Conservation (phyloP, 2,888 invertebrate genomes). For the Lepidonotus clava region DNA sequence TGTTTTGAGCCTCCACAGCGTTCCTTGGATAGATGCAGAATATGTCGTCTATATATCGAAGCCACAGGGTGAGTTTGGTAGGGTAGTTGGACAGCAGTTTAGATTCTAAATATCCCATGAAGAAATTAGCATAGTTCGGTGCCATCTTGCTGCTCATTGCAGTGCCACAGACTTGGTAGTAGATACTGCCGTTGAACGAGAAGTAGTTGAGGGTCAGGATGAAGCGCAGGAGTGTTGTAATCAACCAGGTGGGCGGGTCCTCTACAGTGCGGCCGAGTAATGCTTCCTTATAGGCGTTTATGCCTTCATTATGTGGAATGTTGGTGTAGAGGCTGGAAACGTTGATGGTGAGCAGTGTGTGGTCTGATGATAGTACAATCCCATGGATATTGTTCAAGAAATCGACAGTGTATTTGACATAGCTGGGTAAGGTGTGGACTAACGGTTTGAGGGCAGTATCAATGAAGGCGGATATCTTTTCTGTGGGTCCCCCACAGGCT, state of each 20-base stretch:
- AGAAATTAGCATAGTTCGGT: conserved; percentile 60
- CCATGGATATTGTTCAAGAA: neutral
- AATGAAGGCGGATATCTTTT: neutral
- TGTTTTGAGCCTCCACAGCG: neutral
- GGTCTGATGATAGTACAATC: neutral
- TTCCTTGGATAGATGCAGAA: conserved; percentile 60
- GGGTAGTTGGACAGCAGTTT: conserved; percentile 33
- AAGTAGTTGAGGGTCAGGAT: conserved; percentile 58
- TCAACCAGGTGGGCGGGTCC: neutral
- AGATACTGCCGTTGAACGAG: conserved; percentile 57
- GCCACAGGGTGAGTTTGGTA: conserved; percentile 50
- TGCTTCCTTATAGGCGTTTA: neutral
- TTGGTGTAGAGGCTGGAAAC: conserved; percentile 16
- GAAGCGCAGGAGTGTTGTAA: neutral
- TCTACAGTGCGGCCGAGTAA: neutral
- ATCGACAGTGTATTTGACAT: neutral
- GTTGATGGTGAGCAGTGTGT: neutral
- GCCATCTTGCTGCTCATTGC: conserved; percentile 63
- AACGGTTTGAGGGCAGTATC: neutral
- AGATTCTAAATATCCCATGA: conserved; percentile 60
- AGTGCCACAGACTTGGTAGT: conserved; percentile 59
- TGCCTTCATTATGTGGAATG: conserved; percentile 13
- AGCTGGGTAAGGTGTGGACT: neutral
- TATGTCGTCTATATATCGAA: conserved; percentile 62
- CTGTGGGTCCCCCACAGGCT: neutral